phyloP scores from a whole-genome alignment of 1,140 invertebrate genomes.

The Zaprionus vittiger region DNA sequence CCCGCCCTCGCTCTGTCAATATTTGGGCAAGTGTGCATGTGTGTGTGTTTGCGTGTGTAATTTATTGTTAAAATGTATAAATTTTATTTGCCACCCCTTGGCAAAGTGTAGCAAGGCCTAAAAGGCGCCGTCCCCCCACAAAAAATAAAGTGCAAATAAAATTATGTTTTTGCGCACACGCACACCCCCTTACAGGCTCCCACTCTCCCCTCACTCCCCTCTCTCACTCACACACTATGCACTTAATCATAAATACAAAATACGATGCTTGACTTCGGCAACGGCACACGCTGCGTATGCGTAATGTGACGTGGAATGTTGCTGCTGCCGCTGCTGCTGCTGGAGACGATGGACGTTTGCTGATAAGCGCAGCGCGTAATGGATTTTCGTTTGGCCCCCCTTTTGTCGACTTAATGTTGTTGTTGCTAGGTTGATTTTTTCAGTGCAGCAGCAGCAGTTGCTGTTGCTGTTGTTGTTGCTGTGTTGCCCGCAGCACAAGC shows the following conservation, averaged over 20 bases:
- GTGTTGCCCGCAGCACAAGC: constrained; percentile 64
- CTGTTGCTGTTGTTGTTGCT: constrained; percentile 19
- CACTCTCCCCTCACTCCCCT: constrained; percentile 1
- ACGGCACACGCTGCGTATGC: constrained; percentile 59
- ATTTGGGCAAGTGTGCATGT: constrained; percentile 57
- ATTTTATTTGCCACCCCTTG: constrained; percentile 51
- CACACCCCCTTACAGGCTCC: constrained; percentile 1
- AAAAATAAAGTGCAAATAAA: constrained; percentile 41
- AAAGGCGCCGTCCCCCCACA: not conserved
- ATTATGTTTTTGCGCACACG: constrained; percentile 32
- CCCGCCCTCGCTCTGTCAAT: constrained; percentile 43
- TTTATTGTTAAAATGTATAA: constrained; percentile 74
- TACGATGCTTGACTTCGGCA: constrained; percentile 37
- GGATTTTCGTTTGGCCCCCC: constrained; percentile 47
- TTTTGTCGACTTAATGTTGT: constrained; percentile 7
- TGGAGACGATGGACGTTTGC: constrained; percentile 53
- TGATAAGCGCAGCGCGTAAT: constrained; percentile 70
- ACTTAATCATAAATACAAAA: constrained; percentile 58
- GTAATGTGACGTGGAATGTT: constrained; percentile 59
- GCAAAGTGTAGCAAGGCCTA: not conserved
- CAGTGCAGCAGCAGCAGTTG: constrained; percentile 28
- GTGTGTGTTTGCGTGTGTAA: constrained; percentile 29
- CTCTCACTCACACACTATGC: constrained; percentile 20
- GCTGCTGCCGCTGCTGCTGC: constrained; percentile 43
- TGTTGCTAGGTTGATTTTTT: constrained; percentile 29